Base-by-base conservation (phyloP, 2,888 invertebrate species). In the Apodemia mormo region DNA sequence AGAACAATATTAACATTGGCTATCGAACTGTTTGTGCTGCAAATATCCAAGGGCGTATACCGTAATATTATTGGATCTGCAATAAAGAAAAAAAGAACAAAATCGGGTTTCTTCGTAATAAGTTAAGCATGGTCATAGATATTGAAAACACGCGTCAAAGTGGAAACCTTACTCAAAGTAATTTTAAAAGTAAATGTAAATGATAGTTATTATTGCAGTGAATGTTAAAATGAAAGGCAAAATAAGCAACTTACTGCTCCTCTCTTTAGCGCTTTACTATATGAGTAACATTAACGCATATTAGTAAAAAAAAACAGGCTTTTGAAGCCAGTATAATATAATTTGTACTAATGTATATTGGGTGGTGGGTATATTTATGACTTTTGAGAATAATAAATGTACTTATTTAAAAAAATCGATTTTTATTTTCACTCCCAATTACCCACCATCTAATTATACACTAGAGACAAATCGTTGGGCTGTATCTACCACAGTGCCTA, bases 221-320 rank as follows among this genome's bases (percentile, higher is more conserved):
- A 8, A 40, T 40, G 2, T 40, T 9, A 1, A 40, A 9, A 9
- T 22, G 22, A 40, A 9, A 40, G 40, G 12, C 12, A 45, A 45
- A 94, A 73, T 96, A 96, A 77, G 95, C 95, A 72, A 96, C 97
- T 79, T 94, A 95, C 85, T 95, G 95, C 91, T 96, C 96, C 86
- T 94, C 97, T 96, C 97, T 97, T 96, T 96, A 96, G 94, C 93
- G 94, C 83, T 91, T 95, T 86, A 94, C 94, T 70, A 94, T 94
- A 75, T 94, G 95, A 83, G 94, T 95, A 90, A 94, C 88, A 86
- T 45, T 75, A 82, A 82, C 73, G 78, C 65, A 76, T 45, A 45
- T 40, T 40, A 29, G n/a, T n/a, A 56, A n/a, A 72, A 14, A 22
- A 22, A 4, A 14, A 6, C 22, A 22, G 29, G 22, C 10, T 10